Conservation (phyloP, 92 coral and sea anemone genomes). For the Pocillopora grandis region DNA sequence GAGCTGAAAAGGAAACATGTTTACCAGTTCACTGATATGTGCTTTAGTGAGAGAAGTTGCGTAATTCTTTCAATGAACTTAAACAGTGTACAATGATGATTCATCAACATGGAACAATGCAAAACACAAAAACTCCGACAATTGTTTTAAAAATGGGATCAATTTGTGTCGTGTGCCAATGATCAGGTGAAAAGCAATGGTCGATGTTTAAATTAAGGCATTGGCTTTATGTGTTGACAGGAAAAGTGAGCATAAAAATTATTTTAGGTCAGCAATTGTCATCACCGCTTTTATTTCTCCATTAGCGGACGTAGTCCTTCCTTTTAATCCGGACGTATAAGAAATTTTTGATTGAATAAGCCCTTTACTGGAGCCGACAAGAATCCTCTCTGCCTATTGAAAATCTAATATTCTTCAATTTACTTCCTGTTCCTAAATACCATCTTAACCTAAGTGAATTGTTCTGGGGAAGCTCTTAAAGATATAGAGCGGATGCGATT, state of each 20-base stretch:
- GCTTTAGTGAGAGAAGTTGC: no score
- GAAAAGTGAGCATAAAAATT: neutral
- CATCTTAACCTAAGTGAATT: neutral
- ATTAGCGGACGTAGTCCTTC: neutral
- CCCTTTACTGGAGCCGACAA: neutral
- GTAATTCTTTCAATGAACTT: no score
- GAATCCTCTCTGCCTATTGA: neutral
- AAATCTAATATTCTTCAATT: neutral
- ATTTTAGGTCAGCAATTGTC: neutral
- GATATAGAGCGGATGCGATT: no score
- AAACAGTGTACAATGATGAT: no score
- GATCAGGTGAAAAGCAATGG: no score
- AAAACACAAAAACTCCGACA: neutral
- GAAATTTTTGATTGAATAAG: neutral
- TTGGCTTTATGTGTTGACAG: no score
- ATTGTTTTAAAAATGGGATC: neutral
- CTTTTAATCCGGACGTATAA: neutral
- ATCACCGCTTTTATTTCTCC: neutral
- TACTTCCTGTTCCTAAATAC: neutral
- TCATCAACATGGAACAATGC: no score
- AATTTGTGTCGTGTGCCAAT: neutral
- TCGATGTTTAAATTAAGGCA: no score
- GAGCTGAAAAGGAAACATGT: no score
- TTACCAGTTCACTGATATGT: no score
- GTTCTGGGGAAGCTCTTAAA: no score